A percentile compares a stretch with the other conserved stretches of the same genome.
These are phyloP conservation scores for Drosophila persimilis DNA, from an alignment of 1,140 invertebrate genomes.

Conservation along the genomic window DNA sequence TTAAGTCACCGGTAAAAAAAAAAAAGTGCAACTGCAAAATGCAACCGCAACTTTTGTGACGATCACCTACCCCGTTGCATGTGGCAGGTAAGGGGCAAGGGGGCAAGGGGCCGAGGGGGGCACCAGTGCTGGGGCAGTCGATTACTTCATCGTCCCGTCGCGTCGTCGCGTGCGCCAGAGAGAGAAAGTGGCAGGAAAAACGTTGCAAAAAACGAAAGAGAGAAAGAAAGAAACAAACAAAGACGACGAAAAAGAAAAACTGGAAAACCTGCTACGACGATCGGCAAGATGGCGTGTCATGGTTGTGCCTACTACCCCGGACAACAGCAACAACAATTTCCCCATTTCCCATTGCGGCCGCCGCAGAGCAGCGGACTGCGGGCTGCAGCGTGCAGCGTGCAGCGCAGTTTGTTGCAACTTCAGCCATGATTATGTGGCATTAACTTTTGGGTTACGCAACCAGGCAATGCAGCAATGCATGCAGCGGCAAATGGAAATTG, in stretches of 20 bases:
- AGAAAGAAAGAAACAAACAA: constrained; percentile 3
- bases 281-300: constrained; percentile 65
- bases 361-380: constrained; percentile 1
- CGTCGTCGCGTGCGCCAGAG: constrained; percentile 31
- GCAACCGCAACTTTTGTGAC: constrained; percentile 35
- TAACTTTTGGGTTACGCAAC: constrained; percentile 79
- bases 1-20: constrained; percentile 67
- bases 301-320: constrained; percentile 20
- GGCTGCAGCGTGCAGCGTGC: too few relatives aligned
- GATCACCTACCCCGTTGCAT: constrained; percentile 50
- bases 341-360: constrained; percentile 75
- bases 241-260: background rate
- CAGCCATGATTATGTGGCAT: constrained; percentile 81
- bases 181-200: constrained; percentile 78
- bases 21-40: constrained; percentile 28
- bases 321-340: constrained; percentile 57
- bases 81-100: background rate
- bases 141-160: constrained; percentile 66
- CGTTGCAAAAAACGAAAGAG: constrained; percentile 17
- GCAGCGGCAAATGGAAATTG: constrained; percentile 66
- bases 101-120: background rate
- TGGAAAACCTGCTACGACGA: constrained; percentile 31
- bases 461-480: constrained; percentile 57
- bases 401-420: constrained; percentile 64
- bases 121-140: constrained; percentile 25